Evolutionary conservation across 2,113 vertebrate genomes (phyloP).

Genomic region (Myotis yumanensis): DNA sequence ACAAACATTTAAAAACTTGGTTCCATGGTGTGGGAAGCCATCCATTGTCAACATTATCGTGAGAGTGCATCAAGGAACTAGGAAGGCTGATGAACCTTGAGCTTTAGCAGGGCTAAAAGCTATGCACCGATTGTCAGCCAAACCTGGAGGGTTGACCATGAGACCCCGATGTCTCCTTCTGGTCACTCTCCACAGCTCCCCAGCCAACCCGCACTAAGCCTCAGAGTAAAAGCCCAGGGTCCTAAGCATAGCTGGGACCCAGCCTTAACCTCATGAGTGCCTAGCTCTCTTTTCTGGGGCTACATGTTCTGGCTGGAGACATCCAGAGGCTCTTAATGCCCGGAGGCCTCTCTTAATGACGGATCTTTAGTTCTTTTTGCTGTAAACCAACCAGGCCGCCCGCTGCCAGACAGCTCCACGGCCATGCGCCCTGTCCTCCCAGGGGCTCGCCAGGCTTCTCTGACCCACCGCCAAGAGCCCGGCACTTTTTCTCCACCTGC

Average conservation of each 20-base stretch:
- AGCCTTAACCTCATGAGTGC: neutral
- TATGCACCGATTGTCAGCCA: neutral
- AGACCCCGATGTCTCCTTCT: neutral
- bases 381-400: neutral
- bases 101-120: no score
- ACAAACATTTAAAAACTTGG: neutral
- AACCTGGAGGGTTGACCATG: neutral
- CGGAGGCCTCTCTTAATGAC: neutral
- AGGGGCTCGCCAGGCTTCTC: neutral
- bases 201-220: neutral
- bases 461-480: neutral
- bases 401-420: neutral
- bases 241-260: neutral
- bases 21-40: neutral
- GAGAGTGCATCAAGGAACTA: no score
- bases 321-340: neutral
- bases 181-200: neutral
- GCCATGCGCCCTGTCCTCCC: no score
- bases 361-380: neutral
- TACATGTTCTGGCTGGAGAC: neutral
- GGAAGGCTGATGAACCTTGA: no score
- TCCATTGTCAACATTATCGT: no score
- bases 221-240: neutral
- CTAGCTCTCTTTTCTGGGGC: neutral
- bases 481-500: neutral